phyloP scores from a whole-genome alignment of 2,888 invertebrate species.

The Liodrosophila aerea region DNA sequence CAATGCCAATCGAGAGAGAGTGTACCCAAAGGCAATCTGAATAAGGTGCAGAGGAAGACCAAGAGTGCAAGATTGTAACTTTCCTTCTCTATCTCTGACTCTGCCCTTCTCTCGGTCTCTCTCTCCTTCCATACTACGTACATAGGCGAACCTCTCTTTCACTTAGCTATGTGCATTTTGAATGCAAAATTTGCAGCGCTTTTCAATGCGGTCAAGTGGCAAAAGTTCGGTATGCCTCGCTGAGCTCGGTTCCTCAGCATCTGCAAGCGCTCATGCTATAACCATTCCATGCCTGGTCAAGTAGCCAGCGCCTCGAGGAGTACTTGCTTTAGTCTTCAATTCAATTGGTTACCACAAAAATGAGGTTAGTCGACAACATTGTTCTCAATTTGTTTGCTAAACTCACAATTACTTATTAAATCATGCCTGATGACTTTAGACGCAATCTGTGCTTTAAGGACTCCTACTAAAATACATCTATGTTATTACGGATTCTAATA shows the following conservation, averaged over 20 bases:
- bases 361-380: conserved; percentile 22
- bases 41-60: conserved; percentile 3
- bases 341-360: conserved; percentile 32
- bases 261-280: background rate
- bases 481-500: too few relatives aligned
- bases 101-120: too few relatives aligned
- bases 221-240: conserved; percentile 16
- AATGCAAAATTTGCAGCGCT: conserved; percentile 44
- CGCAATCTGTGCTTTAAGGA: too few relatives aligned
- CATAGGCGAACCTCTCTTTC: too few relatives aligned
- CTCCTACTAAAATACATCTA: too few relatives aligned
- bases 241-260: background rate
- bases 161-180: conserved; percentile 30
- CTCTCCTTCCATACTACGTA: too few relatives aligned
- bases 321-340: conserved; percentile 16
- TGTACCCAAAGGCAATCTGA: conserved; percentile 19
- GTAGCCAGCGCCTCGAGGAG: background rate
- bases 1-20: conserved; percentile 30
- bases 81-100: too few relatives aligned
- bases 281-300: conserved; percentile 9
- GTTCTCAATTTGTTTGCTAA: conserved; percentile 6
- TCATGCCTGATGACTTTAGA: too few relatives aligned
- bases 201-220: conserved; percentile 36
- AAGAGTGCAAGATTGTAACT: too few relatives aligned
- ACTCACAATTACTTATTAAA: too few relatives aligned